Percentiles rank a stretch among this genome's conserved stretches.
Evolutionary conservation across 2,888 invertebrate species (phyloP).

Genomic region (Trachelus troglodyta): DNA sequence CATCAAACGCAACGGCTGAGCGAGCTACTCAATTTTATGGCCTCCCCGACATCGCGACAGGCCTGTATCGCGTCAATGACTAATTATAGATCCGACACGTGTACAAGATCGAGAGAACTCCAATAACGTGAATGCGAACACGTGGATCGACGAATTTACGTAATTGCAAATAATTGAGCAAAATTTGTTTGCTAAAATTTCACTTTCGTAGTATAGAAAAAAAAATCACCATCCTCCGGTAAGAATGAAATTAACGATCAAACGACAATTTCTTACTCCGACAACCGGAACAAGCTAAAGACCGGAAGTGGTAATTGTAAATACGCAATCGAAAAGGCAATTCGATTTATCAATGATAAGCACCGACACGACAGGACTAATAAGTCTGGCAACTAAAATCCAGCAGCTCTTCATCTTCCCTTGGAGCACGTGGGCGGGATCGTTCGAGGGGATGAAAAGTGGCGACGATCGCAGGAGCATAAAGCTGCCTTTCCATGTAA

Average conservation of each 20-base stretch:
- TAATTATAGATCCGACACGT: not conserved
- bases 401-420: not conserved
- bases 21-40: not conserved
- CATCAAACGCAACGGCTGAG: not conserved
- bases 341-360: not conserved
- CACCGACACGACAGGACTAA: not conserved
- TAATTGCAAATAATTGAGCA: not conserved
- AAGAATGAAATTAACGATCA: not conserved
- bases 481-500: not conserved
- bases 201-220: not conserved
- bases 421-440: not conserved
- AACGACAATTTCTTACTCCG: not conserved
- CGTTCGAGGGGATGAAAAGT: not conserved
- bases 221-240: not conserved
- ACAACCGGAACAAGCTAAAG: not conserved
- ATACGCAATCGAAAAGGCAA: not conserved
- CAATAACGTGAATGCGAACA: not conserved
- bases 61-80: not conserved
- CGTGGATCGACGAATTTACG: not conserved
- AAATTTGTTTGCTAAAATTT: not conserved
- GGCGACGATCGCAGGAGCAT: not conserved
- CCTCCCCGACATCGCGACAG: not conserved
- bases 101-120: not conserved
- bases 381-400: not conserved
- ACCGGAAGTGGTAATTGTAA: not conserved